phyloP scores from a whole-genome alignment of 2,797 vertebrate genomes.

The Mionectes olivaceus region DNA sequence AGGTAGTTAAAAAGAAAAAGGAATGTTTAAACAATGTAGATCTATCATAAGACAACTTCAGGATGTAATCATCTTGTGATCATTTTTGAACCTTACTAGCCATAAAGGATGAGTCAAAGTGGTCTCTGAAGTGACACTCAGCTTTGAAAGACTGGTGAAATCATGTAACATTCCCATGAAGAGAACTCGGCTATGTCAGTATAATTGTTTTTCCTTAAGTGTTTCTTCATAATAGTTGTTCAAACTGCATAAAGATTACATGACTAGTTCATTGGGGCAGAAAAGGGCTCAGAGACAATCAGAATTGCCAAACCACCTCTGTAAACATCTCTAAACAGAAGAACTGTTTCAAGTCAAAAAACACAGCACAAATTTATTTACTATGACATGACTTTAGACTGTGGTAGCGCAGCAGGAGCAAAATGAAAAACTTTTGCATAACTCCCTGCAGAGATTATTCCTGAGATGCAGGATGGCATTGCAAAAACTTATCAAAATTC shows the following conservation, averaged over 20 bases:
- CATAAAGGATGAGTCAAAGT: neutral
- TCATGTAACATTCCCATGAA: neutral
- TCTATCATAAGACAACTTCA: neutral
- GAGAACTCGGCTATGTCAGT: neutral
- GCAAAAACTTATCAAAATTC: constrained; percentile 20
- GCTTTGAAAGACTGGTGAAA: neutral
- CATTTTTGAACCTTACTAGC: neutral
- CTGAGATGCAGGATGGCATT: neutral
- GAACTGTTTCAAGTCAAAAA: constrained; percentile 11
- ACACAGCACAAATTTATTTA: neutral
- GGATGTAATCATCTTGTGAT: neutral
- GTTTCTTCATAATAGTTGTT: neutral
- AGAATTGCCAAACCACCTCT: neutral
- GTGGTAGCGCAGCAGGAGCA: neutral
- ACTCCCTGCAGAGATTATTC: constrained; percentile 22
- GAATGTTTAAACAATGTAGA: neutral
- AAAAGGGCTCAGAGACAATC: neutral
- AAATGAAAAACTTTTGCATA: constrained; percentile 32
- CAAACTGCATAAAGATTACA: neutral
- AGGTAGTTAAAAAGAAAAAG: neutral
- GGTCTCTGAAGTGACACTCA: neutral
- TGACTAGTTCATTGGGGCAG: neutral
- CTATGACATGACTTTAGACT: constrained; percentile 16
- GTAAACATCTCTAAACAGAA: neutral
- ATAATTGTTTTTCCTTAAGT: neutral